These are phyloP conservation scores for Stegodyphus dumicola DNA, from an alignment of 1,140 invertebrate genomes.

Conservation along the genomic window DNA sequence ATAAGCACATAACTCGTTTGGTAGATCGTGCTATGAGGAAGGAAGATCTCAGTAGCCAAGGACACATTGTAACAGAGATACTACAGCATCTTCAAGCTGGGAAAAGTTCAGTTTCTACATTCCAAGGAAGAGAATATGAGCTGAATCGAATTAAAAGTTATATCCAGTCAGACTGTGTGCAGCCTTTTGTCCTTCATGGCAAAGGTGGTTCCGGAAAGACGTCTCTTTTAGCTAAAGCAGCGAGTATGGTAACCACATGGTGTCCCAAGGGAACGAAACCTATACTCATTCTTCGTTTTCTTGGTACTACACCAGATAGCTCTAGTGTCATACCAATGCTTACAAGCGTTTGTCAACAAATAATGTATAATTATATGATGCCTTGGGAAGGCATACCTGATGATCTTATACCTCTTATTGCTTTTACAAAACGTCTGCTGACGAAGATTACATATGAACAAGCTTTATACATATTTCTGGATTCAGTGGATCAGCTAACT, in stretches of 20 bases:
- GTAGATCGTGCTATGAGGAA: conserved; percentile 95
- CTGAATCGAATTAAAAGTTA: conserved; percentile 85
- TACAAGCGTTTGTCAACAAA: conserved; percentile 95
- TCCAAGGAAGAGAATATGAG: conserved; percentile 92
- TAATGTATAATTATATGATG: conserved; percentile 89
- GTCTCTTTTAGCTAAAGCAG: conserved; percentile 92
- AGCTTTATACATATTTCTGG: conserved; percentile 87
- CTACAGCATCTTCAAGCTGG: conserved; percentile 96
- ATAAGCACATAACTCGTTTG: conserved; percentile 91
- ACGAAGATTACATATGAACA: conserved; percentile 83
- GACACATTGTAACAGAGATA: conserved; percentile 94
- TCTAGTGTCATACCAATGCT: conserved; percentile 93
- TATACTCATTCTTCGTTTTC: conserved; percentile 89
- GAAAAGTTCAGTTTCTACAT: conserved; percentile 95
- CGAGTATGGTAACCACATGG: conserved; percentile 75
- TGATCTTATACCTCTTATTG: conserved; percentile 93
- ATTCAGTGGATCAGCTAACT: conserved; percentile 95
- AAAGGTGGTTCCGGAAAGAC: conserved; percentile 98
- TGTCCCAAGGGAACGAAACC: conserved; percentile 74
- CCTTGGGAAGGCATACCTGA: conserved; percentile 94
- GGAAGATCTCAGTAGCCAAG: conserved; percentile 92
- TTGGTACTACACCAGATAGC: conserved; percentile 97
- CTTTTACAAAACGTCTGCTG: conserved; percentile 93
- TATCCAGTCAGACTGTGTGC: conserved; percentile 84
- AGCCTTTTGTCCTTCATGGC: conserved; percentile 93